phyloP scores from a whole-genome alignment of 2,888 invertebrate species.

The Volucella inanis region DNA sequence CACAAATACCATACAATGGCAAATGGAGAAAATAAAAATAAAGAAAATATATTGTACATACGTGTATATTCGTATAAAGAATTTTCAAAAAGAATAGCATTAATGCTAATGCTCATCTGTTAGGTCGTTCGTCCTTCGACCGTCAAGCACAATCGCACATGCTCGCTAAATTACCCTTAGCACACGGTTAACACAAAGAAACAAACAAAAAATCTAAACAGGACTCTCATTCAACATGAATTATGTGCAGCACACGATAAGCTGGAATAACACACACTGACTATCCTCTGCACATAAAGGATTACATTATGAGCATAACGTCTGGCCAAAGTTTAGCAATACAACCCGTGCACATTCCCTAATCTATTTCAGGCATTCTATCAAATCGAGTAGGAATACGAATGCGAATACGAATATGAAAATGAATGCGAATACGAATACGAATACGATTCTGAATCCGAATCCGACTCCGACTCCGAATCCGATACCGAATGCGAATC shows the following conservation, averaged over 20 bases:
- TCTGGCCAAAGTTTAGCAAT: conserved; percentile 49
- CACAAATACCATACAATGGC: too few relatives aligned
- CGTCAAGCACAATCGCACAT: conserved; percentile 66
- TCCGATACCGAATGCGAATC: neutral
- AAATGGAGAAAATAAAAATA: too few relatives aligned
- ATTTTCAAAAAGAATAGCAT: conserved; percentile 27
- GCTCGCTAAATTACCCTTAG: conserved; percentile 63
- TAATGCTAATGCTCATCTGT: conserved; percentile 59
- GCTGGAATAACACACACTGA: neutral
- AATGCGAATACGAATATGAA: neutral
- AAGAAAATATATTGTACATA: neutral
- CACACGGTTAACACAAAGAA: conserved; percentile 36
- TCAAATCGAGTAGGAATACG: neutral
- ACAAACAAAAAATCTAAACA: conserved; percentile 15
- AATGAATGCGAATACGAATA: too few relatives aligned
- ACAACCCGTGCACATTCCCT: conserved; percentile 38
- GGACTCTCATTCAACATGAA: conserved; percentile 53
- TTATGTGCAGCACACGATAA: conserved; percentile 46
- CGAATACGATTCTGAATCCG: too few relatives aligned
- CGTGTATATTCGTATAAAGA: too few relatives aligned
- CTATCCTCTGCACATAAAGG: conserved; percentile 26
- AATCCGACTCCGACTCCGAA: too few relatives aligned
- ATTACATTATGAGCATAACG: conserved; percentile 37
- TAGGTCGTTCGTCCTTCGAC: conserved; percentile 68
- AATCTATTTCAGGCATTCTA: conserved; percentile 53